Base-by-base conservation (phyloP, 2,113 vertebrate species). In the Proterorhinus semilunaris region DNA sequence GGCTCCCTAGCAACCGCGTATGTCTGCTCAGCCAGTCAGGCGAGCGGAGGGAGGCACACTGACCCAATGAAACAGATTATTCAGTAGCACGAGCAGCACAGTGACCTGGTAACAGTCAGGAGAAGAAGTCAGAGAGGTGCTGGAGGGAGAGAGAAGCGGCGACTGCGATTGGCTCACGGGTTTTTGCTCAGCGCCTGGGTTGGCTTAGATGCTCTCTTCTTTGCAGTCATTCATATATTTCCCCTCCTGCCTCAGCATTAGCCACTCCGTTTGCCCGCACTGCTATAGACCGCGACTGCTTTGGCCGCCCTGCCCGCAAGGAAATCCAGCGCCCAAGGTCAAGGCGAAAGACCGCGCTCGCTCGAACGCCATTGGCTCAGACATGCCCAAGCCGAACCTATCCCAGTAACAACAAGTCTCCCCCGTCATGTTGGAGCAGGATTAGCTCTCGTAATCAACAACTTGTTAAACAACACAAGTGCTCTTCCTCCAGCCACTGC, bases 101-200 rank as follows among this genome's bases (percentile, higher is more conserved):
- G 81, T 90, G 91, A 92, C 93, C 91, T 93, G 92, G 93, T 93
- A 93, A 94, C 93, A 92, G 91, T 90, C 90, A 82, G 83, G 69
- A 89, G 85, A 83, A 88, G 88, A 87, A 87, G 88, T 87, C 90
- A 86, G 83, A 63, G 74, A 86, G 85, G 84, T 15, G 65, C 80
- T 79, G 49, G 63, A 69, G 83, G 82, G 79, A 65, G 70, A 76
- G 76, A 62, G 77, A 76, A 72, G 52, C 65, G 47, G 55, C 71
- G 47, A 3, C 45, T 57, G 45, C 6, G 69, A 90, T 90, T 88
- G 90, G 90, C 74, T 68, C n/a, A 5, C 62, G 57, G 53, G 16
- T 68, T 80, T 80, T 76, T 66, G 64, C 55, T 58, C 62, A 64
- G 47, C 16, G 13, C 69, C 71, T 65, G 50, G 79, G 91, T 92